Evolutionary conservation across 64 coral and sea anemone species (phyloP), one percentile per base, ranked within the genome.

Genomic region (Dendronephthya gigantea): DNA sequence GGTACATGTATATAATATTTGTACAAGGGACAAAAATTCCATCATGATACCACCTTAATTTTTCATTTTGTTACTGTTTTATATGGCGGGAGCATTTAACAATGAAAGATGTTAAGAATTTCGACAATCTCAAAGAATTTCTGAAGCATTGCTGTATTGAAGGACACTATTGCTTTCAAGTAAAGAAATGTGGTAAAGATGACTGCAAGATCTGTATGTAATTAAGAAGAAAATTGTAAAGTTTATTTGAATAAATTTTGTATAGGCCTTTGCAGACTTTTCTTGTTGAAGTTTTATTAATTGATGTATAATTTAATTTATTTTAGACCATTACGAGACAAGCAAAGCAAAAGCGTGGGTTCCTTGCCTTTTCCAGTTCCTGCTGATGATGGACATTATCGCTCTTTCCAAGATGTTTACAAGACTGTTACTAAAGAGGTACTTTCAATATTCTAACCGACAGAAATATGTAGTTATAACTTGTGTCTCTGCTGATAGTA

Each of bases 91-190:
- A 50, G 48, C 48, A 58, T 58, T 19, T 58, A 58, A 58, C 51
- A 58, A 4, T 6, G 51, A 76, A 76, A 16, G 69, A 76, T 76
- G 69, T 76, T 13, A 76, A 76, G 69, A 76, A 76, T 30, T 76
- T 76, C 17, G 35, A 76, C 1, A 5, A 16, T 34, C 69, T 27
- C 34, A 8, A 31, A 34, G 69, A 3, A 6, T 58, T 58, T 58
- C 51, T 58, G 6, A 76, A 76, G 35, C 69, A 76, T 76, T 76
- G 69, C 69, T 76, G 69, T 16, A 76, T 76, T 76, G 69, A 76
- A 76, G 69, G 69, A 34, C 69, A 76, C 34, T 76, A 76, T 28
- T 76, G 69, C 25, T 76, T 76, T 76, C 69, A 76, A 76, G 69
- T 76, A 22, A 31, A 16, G 35, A 76, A 76, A 16, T 76, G 69